phyloP scores from a whole-genome alignment of 2,797 vertebrate species.

The Cetoscarus ocellatus region DNA sequence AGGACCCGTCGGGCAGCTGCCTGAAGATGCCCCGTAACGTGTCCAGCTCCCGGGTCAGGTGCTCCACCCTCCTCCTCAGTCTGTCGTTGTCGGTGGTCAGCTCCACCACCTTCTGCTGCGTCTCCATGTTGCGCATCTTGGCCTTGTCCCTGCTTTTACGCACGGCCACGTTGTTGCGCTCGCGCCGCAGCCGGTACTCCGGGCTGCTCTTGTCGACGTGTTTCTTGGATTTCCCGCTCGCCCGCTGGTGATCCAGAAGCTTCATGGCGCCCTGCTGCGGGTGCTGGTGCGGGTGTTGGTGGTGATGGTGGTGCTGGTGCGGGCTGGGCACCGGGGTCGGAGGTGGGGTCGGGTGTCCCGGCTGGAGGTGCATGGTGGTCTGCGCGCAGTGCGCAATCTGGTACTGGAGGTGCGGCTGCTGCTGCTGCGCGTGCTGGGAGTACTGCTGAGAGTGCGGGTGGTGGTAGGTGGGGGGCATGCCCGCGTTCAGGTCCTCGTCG shows the following conservation, averaged over 20 bases:
- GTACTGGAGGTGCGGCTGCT: conserved; percentile 94
- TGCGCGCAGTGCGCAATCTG: conserved; percentile 97
- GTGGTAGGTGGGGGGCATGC: conserved; percentile 83
- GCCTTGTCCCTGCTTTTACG: conserved; percentile 98
- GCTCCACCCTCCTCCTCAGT: conserved; percentile 95
- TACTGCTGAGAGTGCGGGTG: conserved; percentile 72
- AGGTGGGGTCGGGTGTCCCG: conserved; percentile 95
- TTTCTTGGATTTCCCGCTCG: conserved; percentile 90
- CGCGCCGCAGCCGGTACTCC: conserved; percentile 95
- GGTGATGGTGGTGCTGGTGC: conserved; percentile 79
- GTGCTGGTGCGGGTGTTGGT: conserved; percentile 46
- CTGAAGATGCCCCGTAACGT: conserved; percentile 96
- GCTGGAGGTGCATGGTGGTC: conserved; percentile 96
- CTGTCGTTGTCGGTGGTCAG: conserved; percentile 94
- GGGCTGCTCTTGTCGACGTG: conserved; percentile 93
- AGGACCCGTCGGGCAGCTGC: conserved; percentile 94
- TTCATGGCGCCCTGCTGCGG: conserved; percentile 80
- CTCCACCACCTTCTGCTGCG: conserved; percentile 97
- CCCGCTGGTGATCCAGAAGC: conserved; percentile 76
- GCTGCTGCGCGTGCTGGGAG: conserved; percentile 78
- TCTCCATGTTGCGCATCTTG: conserved; percentile 97
- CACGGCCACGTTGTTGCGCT: conserved; percentile 98
- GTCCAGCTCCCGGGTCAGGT: conserved; percentile 95
- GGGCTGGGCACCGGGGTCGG: conserved; percentile 96
- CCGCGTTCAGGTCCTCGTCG: conserved; percentile 88